Evolutionary conservation across 2,113 vertebrate species (phyloP).

Genomic region (Fulica atra): DNA sequence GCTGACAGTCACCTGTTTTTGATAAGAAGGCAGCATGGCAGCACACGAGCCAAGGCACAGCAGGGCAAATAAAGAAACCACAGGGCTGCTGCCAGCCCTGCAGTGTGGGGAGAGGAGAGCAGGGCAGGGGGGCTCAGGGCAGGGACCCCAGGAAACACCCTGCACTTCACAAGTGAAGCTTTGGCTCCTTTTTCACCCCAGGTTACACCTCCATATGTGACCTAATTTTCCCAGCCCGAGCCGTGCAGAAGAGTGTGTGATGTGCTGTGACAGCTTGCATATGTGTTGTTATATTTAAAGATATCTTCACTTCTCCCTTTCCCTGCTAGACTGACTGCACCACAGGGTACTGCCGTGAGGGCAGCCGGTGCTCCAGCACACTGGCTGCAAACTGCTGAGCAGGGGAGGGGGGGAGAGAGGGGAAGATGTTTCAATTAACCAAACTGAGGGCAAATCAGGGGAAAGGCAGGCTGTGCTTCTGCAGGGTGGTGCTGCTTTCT

Average conservation of each 20-base stretch:
- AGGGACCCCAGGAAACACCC: not conserved
- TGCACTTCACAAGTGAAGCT: not conserved
- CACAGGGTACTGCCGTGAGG: not conserved
- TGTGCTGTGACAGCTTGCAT: conserved; percentile 14
- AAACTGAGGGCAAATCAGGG: not conserved
- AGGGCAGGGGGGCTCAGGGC: not conserved
- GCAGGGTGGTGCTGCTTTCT: not conserved
- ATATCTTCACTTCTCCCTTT: not conserved
- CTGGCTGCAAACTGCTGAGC: not conserved
- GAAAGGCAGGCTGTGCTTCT: not conserved
- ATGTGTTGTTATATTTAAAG: not conserved
- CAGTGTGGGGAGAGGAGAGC: not conserved
- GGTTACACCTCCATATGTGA: not conserved
- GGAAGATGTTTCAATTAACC: not conserved
- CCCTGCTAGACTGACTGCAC: not conserved
- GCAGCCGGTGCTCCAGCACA: not conserved
- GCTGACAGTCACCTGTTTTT: not conserved
- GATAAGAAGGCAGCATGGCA: not conserved
- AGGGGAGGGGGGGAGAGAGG: not conserved
- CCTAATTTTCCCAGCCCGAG: not conserved
- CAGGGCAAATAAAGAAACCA: not conserved
- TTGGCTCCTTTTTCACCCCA: not conserved
- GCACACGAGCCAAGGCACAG: not conserved
- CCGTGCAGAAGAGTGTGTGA: not conserved
- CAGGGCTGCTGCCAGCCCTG: not conserved